A percentile compares a stretch with the other conserved stretches of the same genome.
Evolutionary conservation across 2,888 invertebrate genomes (phyloP).

Genomic region (Lithophane ornitopus): DNA sequence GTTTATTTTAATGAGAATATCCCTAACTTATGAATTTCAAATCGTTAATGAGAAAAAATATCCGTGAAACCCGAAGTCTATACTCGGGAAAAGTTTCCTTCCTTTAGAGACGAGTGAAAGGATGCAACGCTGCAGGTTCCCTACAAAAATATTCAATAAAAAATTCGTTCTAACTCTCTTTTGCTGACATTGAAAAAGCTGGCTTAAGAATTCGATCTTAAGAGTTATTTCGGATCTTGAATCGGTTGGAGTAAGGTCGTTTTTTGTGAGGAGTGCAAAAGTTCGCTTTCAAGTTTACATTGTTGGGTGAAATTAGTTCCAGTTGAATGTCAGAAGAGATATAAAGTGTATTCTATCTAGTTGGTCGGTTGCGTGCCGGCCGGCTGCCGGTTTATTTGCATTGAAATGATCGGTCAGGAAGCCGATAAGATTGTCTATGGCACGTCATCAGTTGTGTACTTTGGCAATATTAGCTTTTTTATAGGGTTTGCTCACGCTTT

Average conservation of each 20-base stretch:
- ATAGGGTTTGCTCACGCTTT: slow-evolving; percentile 56
- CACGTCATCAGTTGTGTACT: slow-evolving; percentile 57
- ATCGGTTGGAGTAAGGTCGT: slow-evolving; percentile 41
- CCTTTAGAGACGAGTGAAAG: slow-evolving; percentile 74
- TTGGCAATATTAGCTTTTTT: slow-evolving; percentile 56
- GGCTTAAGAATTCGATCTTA: slow-evolving; percentile 60
- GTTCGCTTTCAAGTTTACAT: slow-evolving; percentile 80
- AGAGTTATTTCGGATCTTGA: slow-evolving; percentile 62
- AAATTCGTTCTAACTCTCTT: slow-evolving; percentile 52
- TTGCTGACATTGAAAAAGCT: slow-evolving; percentile 53
- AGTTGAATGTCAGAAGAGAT: slow-evolving; percentile 80
- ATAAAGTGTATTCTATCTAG: slow-evolving; percentile 75
- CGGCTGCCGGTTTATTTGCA: slow-evolving; percentile 61
- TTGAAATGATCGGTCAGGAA: slow-evolving; percentile 66
- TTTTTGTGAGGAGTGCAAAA: slow-evolving; percentile 63
- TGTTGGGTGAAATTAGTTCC: slow-evolving; percentile 83
- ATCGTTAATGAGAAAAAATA: slow-evolving; percentile 79
- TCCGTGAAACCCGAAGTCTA: slow-evolving; percentile 66
- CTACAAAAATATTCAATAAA: slow-evolving; percentile 48
- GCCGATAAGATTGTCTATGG: slow-evolving; percentile 58
- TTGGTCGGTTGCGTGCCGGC: slow-evolving; percentile 63
- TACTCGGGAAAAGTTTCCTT: slow-evolving; percentile 75
- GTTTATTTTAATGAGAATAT: slow-evolving; percentile 71
- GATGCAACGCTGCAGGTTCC: slow-evolving; percentile 77
- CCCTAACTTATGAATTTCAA: slow-evolving; percentile 72